Conservation (phyloP, 2,888 invertebrate species). For the Synergus japonicus region DNA sequence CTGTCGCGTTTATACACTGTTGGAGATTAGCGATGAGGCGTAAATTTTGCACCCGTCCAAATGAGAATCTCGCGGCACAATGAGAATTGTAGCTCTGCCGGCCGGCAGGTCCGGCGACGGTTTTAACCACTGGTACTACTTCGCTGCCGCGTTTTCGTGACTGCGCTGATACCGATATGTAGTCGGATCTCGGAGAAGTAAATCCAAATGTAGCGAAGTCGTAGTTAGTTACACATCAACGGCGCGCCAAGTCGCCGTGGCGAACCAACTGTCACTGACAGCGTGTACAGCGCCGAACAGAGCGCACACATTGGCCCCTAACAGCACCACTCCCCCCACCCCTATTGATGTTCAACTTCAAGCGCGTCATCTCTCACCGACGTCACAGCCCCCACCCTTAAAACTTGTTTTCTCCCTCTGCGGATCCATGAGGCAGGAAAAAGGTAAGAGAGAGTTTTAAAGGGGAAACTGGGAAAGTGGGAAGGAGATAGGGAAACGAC, state of each 20-base stretch:
- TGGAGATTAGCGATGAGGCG: not conserved
- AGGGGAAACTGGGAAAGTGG: conserved; percentile 21
- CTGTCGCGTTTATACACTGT: conserved; percentile 28
- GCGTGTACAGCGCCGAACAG: conserved; percentile 61
- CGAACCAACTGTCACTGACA: conserved; percentile 73
- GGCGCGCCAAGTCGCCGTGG: conserved; percentile 65
- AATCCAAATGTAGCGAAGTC: conserved; percentile 29
- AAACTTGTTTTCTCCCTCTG: conserved; percentile 21
- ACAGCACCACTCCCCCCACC: conserved; percentile 42
- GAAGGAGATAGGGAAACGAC: not conserved
- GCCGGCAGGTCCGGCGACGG: conserved; percentile 27
- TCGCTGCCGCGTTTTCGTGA: conserved; percentile 1
- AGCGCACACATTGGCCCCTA: conserved; percentile 76
- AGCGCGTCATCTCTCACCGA: conserved; percentile 44
- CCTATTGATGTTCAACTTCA: conserved; percentile 61
- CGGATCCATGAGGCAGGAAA: conserved; percentile 46
- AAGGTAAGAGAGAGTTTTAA: conserved; percentile 37
- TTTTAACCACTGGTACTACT: conserved; percentile 31
- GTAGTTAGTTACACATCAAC: conserved; percentile 56
- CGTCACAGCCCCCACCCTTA: conserved; percentile 31
- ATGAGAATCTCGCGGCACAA: conserved; percentile 23
- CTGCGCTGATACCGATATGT: conserved; percentile 6
- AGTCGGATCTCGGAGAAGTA: conserved; percentile 9
- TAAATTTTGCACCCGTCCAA: conserved; percentile 25
- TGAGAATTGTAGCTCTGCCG: conserved; percentile 32